These are phyloP conservation scores for Pseudolaguvia tuberculata DNA, from an alignment of 2,113 vertebrate species.

Conservation along the genomic window DNA sequence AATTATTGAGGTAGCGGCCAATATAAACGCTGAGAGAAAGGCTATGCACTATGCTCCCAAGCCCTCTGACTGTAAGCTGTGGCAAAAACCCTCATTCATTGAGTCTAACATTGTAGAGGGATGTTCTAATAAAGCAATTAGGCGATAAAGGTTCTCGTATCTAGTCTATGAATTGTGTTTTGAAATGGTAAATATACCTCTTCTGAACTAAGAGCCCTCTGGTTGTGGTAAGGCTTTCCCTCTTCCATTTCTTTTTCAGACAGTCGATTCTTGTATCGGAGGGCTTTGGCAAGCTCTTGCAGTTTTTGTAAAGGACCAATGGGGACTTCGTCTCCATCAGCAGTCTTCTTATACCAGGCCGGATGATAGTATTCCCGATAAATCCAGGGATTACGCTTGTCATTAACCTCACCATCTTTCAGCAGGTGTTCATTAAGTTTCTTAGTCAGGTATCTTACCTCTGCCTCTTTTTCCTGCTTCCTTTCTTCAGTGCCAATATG, in stretches of 20 bases:
- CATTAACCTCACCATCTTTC: slow-evolving; percentile 43
- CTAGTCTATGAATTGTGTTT: not conserved
- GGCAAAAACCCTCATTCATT: no score
- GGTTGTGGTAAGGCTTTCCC: slow-evolving; percentile 60
- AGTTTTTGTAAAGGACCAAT: slow-evolving; percentile 56
- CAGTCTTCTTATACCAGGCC: slow-evolving; percentile 71
- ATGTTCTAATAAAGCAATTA: no score
- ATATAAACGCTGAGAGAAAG: not conserved
- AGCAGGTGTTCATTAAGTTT: slow-evolving; percentile 43
- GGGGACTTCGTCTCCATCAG: slow-evolving; percentile 30
- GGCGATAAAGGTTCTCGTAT: not conserved
- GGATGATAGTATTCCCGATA: slow-evolving; percentile 71
- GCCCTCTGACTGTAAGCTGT: not conserved
- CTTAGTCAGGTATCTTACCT: slow-evolving; percentile 59
- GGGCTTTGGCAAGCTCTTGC: slow-evolving; percentile 75
- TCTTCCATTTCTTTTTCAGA: slow-evolving; percentile 61
- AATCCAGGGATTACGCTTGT: slow-evolving; percentile 69
- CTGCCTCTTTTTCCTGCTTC: slow-evolving; percentile 50
- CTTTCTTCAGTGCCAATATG: slow-evolving; percentile 24
- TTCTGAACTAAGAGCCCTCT: slow-evolving; percentile 70
- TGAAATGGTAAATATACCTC: slow-evolving; percentile 69
- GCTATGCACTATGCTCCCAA: not conserved
- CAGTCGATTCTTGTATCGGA: slow-evolving; percentile 79
- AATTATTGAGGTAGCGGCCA: not conserved
- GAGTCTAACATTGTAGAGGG: no score